Evolutionary conservation across 2,113 vertebrate species (phyloP).

Genomic region (Onychostoma macrolepis): DNA sequence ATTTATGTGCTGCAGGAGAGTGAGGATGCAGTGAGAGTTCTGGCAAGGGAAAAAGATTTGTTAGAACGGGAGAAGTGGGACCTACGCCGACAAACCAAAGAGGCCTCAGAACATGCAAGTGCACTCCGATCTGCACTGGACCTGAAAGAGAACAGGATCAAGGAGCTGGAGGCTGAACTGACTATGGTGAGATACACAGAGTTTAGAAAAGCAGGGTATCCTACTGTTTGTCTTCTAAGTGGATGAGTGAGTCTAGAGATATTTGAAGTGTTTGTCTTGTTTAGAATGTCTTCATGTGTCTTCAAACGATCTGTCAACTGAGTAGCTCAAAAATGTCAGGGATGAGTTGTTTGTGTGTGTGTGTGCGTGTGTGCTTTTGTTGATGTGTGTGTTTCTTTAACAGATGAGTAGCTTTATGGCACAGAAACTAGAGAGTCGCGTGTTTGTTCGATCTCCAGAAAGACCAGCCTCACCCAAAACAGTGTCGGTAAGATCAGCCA

Average conservation of each 20-base stretch:
- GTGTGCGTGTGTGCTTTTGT: conserved; percentile 29
- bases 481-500: conserved; percentile 80
- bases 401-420: conserved; percentile 86
- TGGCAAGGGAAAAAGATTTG: conserved; percentile 95
- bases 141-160: conserved; percentile 97
- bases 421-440: conserved; percentile 83
- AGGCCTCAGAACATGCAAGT: conserved; percentile 91
- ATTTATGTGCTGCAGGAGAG: conserved; percentile 81
- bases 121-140: conserved; percentile 93
- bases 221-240: background rate
- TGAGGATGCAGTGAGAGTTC: conserved; percentile 92
- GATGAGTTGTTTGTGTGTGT: background rate
- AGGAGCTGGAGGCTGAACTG: conserved; percentile 97
- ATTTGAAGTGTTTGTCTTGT: conserved; percentile 4
- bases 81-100: conserved; percentile 93
- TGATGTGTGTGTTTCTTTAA: conserved; percentile 68
- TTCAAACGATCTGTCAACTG: background rate
- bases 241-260: background rate
- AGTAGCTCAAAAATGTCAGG: background rate
- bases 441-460: conserved; percentile 81
- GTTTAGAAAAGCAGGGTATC: background rate
- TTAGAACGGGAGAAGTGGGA: conserved; percentile 99
- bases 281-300: conserved; percentile 26
- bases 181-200: conserved; percentile 87
- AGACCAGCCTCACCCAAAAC: conserved; percentile 80